Percentiles rank a stretch among this genome's conserved stretches.
Conservation (phyloP, 2,797 vertebrate genomes). For the Dicrostonyx torquatus region DNA sequence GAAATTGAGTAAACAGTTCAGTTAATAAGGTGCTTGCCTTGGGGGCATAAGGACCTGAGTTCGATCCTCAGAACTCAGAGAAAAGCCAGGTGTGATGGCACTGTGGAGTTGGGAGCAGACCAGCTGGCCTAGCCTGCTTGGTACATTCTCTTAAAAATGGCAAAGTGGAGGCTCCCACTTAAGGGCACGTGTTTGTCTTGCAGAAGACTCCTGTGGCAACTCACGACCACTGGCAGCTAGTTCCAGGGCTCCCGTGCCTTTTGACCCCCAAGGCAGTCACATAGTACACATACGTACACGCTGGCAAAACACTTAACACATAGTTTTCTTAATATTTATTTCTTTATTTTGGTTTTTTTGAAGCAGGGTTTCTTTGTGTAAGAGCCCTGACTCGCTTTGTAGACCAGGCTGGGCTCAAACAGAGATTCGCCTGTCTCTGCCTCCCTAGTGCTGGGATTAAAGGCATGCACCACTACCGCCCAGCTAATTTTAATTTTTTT, state of each 20-base stretch:
- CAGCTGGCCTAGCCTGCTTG: neutral
- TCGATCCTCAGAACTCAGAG: neutral
- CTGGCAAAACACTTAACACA: neutral
- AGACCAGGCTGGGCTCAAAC: too few species aligned
- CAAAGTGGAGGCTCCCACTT: neutral
- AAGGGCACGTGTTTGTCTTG: neutral
- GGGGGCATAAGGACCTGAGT: neutral
- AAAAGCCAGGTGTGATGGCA: neutral
- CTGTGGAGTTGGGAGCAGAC: neutral
- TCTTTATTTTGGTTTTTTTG: neutral
- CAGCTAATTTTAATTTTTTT: neutral
- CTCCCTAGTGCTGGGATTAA: too few species aligned
- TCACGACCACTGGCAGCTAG: neutral
- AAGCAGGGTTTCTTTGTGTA: too few species aligned
- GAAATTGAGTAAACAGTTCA: neutral
- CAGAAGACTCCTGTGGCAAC: neutral
- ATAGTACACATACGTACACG: too few species aligned
- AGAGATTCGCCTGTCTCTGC: too few species aligned
- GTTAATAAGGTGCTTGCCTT: neutral
- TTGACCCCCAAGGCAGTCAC: neutral
- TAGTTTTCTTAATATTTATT: neutral
- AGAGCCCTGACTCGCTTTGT: too few species aligned
- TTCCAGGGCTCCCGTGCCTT: neutral
- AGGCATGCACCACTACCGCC: too few species aligned
- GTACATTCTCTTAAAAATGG: neutral